phyloP scores from a whole-genome alignment of 1,140 invertebrate species.

The Nasonia vitripennis region DNA sequence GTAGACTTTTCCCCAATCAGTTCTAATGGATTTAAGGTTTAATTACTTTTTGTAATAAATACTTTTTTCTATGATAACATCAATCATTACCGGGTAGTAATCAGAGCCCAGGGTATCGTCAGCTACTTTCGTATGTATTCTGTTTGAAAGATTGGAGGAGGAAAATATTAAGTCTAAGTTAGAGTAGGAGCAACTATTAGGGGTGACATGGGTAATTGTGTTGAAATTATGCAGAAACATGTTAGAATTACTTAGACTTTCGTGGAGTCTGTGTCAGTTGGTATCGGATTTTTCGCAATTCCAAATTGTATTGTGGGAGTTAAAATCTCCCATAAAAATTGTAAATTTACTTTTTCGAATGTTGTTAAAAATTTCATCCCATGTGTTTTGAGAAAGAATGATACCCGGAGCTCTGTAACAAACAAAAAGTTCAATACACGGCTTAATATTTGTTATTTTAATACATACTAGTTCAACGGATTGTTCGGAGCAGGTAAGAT shows the following conservation, averaged over 20 bases:
- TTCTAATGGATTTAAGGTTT: background rate
- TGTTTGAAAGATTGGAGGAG: slow-evolving; percentile 44
- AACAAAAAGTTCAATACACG: background rate
- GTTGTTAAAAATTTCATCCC: slow-evolving; percentile 6
- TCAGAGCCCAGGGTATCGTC: slow-evolving; percentile 59
- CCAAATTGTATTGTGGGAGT: too few species aligned
- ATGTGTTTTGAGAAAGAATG: too few species aligned
- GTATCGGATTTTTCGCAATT: too few species aligned
- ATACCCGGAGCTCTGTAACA: too few species aligned
- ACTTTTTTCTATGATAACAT: slow-evolving; percentile 1
- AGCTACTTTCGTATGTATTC: slow-evolving; percentile 58
- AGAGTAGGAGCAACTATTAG: too few species aligned
- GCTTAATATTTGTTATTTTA: background rate
- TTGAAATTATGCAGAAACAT: slow-evolving; percentile 18
- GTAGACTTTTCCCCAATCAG: background rate
- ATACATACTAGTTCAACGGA: background rate
- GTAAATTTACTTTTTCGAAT: too few species aligned
- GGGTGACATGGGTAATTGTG: background rate
- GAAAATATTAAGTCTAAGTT: too few species aligned
- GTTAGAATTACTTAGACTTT: background rate
- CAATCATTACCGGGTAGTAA: slow-evolving; percentile 59
- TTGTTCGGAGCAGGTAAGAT: background rate
- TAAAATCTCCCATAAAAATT: too few species aligned
- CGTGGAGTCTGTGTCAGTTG: background rate
- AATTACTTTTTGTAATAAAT: background rate